Evolutionary conservation across 2,888 invertebrate species (phyloP).

Genomic region (Ophion slaviceki): DNA sequence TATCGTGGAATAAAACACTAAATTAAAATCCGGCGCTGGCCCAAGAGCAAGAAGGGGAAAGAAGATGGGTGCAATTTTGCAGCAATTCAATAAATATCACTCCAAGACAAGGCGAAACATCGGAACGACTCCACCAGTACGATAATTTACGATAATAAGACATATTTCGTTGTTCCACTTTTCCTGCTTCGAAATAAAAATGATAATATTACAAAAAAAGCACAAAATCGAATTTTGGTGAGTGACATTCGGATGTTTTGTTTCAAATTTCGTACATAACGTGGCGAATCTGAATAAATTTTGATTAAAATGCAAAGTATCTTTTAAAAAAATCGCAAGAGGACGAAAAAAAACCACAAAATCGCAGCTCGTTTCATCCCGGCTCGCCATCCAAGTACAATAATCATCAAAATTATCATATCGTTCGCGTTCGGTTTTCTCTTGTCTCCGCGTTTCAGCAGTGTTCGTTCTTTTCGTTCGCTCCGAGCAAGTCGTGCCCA

Average conservation of each 20-base stretch:
- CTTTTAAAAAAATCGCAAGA: neutral
- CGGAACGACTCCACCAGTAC: conserved; percentile 34
- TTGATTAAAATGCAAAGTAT: neutral
- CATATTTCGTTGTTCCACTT: neutral
- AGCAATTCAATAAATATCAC: conserved; percentile 66
- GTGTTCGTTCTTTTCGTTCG: conserved; percentile 22
- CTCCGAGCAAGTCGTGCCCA: conserved; percentile 58
- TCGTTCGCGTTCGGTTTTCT: neutral
- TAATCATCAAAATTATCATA: neutral
- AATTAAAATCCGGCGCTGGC: conserved; percentile 64
- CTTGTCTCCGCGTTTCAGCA: conserved; percentile 9
- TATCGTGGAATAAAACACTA: too few species aligned
- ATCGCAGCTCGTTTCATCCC: neutral
- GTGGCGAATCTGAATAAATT: conserved; percentile 2
- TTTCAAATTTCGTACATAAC: conserved; percentile 5
- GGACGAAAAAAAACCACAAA: neutral
- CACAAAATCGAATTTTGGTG: neutral
- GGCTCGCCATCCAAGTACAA: conserved; percentile 5
- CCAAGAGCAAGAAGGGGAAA: conserved; percentile 63
- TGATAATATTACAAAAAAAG: neutral
- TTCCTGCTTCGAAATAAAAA: neutral
- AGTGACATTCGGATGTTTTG: conserved; percentile 5
- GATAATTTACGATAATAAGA: neutral
- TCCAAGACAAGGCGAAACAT: conserved; percentile 49
- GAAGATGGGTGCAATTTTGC: conserved; percentile 73